Percentiles rank a stretch among this genome's conserved stretches.
Conservation (phyloP, 2,113 vertebrate genomes). For the Centropristis striata region DNA sequence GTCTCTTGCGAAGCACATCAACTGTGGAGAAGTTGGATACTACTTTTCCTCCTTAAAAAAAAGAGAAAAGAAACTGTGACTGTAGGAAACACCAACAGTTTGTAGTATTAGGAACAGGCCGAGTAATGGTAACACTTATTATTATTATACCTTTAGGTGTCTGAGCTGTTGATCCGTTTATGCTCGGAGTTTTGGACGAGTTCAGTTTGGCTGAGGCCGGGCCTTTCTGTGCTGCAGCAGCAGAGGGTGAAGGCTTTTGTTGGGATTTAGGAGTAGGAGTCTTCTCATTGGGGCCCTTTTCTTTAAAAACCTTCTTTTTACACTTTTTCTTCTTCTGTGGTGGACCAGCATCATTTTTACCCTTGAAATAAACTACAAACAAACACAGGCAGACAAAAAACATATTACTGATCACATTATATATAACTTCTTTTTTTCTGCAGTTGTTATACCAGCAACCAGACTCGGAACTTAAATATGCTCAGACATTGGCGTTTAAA, state of each 20-base stretch:
- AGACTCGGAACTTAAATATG: background rate
- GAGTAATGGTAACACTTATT: accelerated
- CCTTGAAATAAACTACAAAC: slow-evolving; percentile 70
- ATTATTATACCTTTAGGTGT: slow-evolving; percentile 59
- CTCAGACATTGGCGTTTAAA: background rate
- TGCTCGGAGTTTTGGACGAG: background rate
- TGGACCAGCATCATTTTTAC: slow-evolving; percentile 64
- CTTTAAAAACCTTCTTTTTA: slow-evolving; percentile 76
- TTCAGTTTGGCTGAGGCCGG: slow-evolving; percentile 9
- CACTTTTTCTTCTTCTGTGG: slow-evolving; percentile 86
- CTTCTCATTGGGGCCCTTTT: slow-evolving; percentile 46
- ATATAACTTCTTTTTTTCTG: background rate
- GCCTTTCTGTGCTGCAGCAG: slow-evolving; percentile 43
- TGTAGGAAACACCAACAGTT: background rate
- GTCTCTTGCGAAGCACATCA: slow-evolving; percentile 89
- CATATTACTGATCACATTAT: background rate
- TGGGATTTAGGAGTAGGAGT: slow-evolving; percentile 51
- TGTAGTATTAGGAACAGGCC: too few relatives aligned
- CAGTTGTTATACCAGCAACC: background rate
- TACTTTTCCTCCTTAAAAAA: slow-evolving; percentile 69
- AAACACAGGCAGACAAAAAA: background rate
- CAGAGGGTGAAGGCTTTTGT: slow-evolving; percentile 19
- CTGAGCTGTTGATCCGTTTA: slow-evolving; percentile 29
- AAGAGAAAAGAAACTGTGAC: background rate
- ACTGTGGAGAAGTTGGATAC: slow-evolving; percentile 84